Conservation (phyloP, 2,797 vertebrate genomes). For the Poecilia wingei region DNA sequence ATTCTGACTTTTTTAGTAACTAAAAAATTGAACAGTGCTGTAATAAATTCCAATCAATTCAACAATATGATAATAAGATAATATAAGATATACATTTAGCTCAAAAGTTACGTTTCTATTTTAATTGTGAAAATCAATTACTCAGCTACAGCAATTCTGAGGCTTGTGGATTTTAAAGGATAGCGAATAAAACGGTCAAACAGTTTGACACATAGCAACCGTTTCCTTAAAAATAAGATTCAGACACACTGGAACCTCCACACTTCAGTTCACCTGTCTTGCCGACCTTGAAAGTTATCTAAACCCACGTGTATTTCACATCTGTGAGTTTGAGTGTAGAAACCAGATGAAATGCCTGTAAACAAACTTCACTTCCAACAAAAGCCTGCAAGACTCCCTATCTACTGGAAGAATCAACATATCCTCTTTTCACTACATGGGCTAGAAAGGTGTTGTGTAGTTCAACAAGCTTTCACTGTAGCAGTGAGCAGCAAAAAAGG, state of each 20-base stretch:
- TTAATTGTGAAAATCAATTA: too few relatives aligned
- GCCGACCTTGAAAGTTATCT: background rate
- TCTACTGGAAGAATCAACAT: background rate
- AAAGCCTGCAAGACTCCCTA: background rate
- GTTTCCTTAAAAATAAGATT: background rate
- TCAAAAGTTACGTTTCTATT: too few relatives aligned
- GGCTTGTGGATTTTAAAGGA: too few relatives aligned
- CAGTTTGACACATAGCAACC: too few relatives aligned
- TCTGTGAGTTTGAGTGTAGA: background rate
- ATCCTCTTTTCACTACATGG: background rate
- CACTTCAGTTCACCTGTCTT: slow-evolving; percentile 2
- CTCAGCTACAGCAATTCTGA: too few relatives aligned
- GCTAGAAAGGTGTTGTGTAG: background rate
- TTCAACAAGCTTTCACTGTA: background rate
- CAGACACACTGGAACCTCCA: background rate
- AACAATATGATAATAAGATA: too few relatives aligned
- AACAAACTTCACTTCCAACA: background rate
- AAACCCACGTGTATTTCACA: background rate
- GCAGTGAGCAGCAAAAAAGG: background rate
- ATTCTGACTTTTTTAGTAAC: too few relatives aligned
- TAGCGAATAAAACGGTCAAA: too few relatives aligned
- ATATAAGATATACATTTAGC: background rate
- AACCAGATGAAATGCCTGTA: background rate
- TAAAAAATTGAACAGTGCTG: too few relatives aligned
- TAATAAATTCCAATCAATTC: too few relatives aligned